Evolutionary conservation across 2,888 invertebrate genomes (phyloP).

Genomic region (Agonopterix arenella): DNA sequence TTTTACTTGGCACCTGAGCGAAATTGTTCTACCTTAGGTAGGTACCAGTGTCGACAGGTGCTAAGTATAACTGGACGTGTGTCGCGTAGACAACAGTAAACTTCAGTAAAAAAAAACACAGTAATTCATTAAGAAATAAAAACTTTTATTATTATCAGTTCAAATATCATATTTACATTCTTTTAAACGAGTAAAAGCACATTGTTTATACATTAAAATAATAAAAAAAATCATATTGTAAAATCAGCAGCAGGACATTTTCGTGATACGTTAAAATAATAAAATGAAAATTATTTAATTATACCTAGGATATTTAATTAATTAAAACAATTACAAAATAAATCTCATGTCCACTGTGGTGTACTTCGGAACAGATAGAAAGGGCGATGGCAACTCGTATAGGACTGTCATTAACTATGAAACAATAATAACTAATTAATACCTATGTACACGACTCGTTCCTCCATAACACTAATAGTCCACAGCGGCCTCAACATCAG

Average conservation of each 20-base stretch:
- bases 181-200: slow-evolving; percentile 75
- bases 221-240: slow-evolving; percentile 26
- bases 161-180: slow-evolving; percentile 77
- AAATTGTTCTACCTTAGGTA: no score
- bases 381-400: slow-evolving; percentile 52
- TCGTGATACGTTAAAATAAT: slow-evolving; percentile 47
- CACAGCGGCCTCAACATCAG: slow-evolving; percentile 31
- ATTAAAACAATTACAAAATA: slow-evolving; percentile 20
- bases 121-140: slow-evolving; percentile 68
- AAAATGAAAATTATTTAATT: slow-evolving; percentile 39
- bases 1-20: no score
- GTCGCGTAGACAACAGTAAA: neutral
- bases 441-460: slow-evolving; percentile 35
- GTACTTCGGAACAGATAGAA: slow-evolving; percentile 31
- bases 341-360: slow-evolving; percentile 27
- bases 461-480: slow-evolving; percentile 21
- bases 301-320: slow-evolving; percentile 22
- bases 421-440: slow-evolving; percentile 24
- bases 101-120: slow-evolving; percentile 28
- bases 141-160: slow-evolving; percentile 78
- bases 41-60: no score
- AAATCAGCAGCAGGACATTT: slow-evolving; percentile 45
- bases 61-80: no score
- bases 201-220: slow-evolving; percentile 65
- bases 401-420: slow-evolving; percentile 44